Conservation (phyloP, 2,113 vertebrate species). For the Salminus brasiliensis region DNA sequence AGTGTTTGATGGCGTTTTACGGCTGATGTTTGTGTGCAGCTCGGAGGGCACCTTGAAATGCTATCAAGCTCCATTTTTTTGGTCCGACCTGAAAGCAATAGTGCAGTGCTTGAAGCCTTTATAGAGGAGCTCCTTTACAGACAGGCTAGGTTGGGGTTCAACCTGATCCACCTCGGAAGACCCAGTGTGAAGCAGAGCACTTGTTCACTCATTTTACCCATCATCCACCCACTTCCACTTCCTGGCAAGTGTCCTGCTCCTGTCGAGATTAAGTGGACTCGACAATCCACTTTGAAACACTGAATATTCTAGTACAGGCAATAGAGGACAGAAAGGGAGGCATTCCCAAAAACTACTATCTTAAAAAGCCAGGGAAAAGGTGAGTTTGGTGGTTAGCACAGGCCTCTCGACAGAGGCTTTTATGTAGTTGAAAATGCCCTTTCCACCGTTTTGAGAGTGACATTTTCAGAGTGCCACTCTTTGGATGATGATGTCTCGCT, state of each 20-base stretch:
- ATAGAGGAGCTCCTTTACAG: background rate
- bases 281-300: background rate
- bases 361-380: background rate
- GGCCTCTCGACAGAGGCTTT: background rate
- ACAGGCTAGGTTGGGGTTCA: background rate
- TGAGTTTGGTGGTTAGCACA: background rate
- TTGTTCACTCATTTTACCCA: slow-evolving; percentile 13
- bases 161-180: slow-evolving; percentile 12
- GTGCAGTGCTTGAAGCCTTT: too few species aligned
- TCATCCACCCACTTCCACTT: background rate
- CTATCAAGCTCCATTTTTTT: too few species aligned
- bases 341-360: background rate
- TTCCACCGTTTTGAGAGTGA: slow-evolving; percentile 26
- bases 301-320: background rate
- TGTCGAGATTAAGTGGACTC: background rate
- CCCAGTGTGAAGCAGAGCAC: slow-evolving; percentile 34
- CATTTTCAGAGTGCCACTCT: background rate
- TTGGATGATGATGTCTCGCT: background rate
- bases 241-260: background rate
- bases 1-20: too few species aligned
- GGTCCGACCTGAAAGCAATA: too few species aligned
- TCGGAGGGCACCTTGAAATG: too few species aligned
- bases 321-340: background rate
- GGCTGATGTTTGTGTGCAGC: too few species aligned
- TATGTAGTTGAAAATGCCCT: slow-evolving; percentile 31